Conservation (phyloP, 2,797 vertebrate genomes). For the Cetoscarus ocellatus region DNA sequence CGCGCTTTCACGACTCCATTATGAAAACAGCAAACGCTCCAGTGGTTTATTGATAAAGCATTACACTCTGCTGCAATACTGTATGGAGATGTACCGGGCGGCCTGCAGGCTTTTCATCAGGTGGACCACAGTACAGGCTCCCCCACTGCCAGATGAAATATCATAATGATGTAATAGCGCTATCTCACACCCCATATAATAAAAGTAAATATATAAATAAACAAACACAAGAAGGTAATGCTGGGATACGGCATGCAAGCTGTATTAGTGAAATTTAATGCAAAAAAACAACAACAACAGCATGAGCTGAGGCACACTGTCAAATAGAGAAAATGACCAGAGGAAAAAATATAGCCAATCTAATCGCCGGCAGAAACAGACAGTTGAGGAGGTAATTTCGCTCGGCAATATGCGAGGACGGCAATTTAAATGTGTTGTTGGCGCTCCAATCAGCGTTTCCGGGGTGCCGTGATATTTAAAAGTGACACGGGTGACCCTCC, state of each 20-base stretch:
- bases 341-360: conserved; percentile 57
- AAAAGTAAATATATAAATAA: neutral
- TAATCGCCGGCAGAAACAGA: conserved; percentile 68
- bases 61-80: conserved; percentile 78
- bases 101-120: conserved; percentile 74
- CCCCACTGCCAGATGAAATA: conserved; percentile 77
- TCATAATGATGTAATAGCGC: conserved; percentile 75
- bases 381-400: conserved; percentile 74
- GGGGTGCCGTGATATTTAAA: conserved; percentile 86
- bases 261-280: conserved; percentile 72
- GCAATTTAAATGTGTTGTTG: conserved; percentile 82
- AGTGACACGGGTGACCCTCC: conserved; percentile 84
- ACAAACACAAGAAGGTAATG: conserved; percentile 49
- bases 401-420: conserved; percentile 59
- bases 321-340: conserved; percentile 70
- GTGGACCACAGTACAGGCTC: conserved; percentile 65
- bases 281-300: conserved; percentile 54
- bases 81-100: conserved; percentile 78
- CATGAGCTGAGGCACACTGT: conserved; percentile 54
- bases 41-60: conserved; percentile 88
- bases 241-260: conserved; percentile 50
- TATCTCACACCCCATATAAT: conserved; percentile 68
- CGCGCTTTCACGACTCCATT: conserved; percentile 85
- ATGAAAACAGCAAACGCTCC: conserved; percentile 87
- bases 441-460: conserved; percentile 79